Evolutionary conservation across 2,888 invertebrate genomes (phyloP).

Genomic region (Sarcophaga rosellei): DNA sequence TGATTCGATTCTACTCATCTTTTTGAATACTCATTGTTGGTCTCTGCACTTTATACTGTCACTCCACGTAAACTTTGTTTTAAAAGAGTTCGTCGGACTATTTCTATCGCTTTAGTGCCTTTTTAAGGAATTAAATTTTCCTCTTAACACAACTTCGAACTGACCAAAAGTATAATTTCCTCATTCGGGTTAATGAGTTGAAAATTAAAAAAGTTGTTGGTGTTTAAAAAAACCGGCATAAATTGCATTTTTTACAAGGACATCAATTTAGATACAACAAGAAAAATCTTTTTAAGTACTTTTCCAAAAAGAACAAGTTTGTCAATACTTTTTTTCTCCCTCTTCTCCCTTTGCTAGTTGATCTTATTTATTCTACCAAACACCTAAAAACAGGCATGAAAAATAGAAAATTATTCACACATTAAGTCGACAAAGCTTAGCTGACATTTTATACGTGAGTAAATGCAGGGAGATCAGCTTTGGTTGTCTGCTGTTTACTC

Average conservation of each 20-base stretch:
- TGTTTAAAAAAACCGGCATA: not conserved
- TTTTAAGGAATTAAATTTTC: too few species aligned
- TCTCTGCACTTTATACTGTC: too few species aligned
- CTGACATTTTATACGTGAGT: conserved; percentile 40
- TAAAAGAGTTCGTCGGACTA: too few species aligned
- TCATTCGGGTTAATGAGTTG: not conserved
- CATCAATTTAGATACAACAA: not conserved
- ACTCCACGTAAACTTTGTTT: too few species aligned
- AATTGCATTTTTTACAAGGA: not conserved
- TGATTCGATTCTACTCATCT: too few species aligned
- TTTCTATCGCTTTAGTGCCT: too few species aligned
- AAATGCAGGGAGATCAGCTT: conserved; percentile 43
- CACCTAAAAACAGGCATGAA: not conserved
- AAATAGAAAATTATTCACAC: not conserved
- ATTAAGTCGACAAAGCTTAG: conserved; percentile 26
- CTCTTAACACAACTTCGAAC: not conserved
- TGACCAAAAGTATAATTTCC: not conserved
- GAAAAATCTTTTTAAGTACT: not conserved
- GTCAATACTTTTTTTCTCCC: conserved; percentile 14
- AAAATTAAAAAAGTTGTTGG: too few species aligned
- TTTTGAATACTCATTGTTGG: too few species aligned
- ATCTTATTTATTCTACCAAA: too few species aligned
- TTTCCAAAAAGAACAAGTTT: conserved; percentile 18
- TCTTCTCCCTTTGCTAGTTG: not conserved
- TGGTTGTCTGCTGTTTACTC: not conserved